These are phyloP conservation scores for Pseudococcus jackbeardsleyi DNA, from an alignment of 2,888 invertebrate genomes.

Conservation along the genomic window DNA sequence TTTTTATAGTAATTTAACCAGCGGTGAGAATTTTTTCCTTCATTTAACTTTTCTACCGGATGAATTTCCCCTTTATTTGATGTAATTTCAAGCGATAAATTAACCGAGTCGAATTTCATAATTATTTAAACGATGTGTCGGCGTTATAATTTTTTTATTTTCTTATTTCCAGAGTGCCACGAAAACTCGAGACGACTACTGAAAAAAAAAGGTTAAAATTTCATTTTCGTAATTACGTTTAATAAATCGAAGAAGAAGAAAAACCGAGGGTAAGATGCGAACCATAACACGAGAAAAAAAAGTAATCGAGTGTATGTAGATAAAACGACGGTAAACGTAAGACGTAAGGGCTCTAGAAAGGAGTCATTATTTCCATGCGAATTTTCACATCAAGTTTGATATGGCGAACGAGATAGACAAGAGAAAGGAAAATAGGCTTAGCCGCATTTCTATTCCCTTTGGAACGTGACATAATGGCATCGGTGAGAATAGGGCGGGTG, in stretches of 20 bases:
- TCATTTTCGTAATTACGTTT: constrained; percentile 44
- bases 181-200: background rate
- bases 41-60: constrained; percentile 1
- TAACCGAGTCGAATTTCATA: constrained; percentile 42
- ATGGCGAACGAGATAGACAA: constrained; percentile 56
- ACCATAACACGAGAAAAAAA: background rate
- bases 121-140: background rate
- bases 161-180: no score
- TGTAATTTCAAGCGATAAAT: constrained; percentile 33
- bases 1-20: constrained; percentile 45
- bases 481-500: constrained; percentile 59
- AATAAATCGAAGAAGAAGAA: background rate
- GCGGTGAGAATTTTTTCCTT: constrained; percentile 45
- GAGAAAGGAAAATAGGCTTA: constrained; percentile 63
- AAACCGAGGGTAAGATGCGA: background rate
- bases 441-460: constrained; percentile 65
- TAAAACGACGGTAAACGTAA: background rate
- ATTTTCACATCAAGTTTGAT: constrained; percentile 54
- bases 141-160: background rate
- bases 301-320: background rate
- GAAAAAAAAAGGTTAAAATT: background rate
- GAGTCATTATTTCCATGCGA: constrained; percentile 47
- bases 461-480: constrained; percentile 66
- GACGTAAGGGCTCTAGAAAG: constrained; percentile 4
- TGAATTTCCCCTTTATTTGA: background rate